Evolutionary conservation across 2,113 vertebrate species (phyloP).

Genomic region (Epinephelus cyanopodus): DNA sequence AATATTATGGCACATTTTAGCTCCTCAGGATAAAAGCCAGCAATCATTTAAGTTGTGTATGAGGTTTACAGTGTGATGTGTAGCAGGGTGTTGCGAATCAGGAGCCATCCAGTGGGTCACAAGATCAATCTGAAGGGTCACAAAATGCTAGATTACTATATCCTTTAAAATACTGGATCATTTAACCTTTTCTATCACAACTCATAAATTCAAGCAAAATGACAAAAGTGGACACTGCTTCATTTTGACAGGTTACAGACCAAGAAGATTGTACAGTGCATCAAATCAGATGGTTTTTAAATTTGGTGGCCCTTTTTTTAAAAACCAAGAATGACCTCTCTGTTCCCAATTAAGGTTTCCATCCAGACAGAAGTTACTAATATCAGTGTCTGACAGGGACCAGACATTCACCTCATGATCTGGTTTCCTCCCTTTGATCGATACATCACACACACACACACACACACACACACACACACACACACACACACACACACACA

Average conservation of each 20-base stretch:
- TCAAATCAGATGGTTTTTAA: background rate
- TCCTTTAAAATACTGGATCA: no score
- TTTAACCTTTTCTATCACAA: no score
- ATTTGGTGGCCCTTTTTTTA: background rate
- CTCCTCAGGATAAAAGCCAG: background rate
- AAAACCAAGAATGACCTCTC: background rate
- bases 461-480: background rate
- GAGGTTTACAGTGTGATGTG: no score
- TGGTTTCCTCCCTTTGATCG: conserved; percentile 30
- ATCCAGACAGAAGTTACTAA: conserved; percentile 39
- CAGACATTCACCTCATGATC: conserved; percentile 44
- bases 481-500: background rate
- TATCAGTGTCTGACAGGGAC: conserved; percentile 20
- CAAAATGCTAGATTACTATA: no score
- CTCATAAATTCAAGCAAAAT: background rate
- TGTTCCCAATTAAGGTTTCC: background rate
- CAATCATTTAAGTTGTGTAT: background rate
- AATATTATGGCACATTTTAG: background rate
- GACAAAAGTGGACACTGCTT: background rate
- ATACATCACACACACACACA: conserved; percentile 15
- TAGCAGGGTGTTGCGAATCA: no score
- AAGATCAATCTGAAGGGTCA: no score
- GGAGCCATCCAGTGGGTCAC: no score
- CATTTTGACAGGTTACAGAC: background rate
- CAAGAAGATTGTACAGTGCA: background rate